Percentiles rank a stretch among this genome's conserved stretches.
These are phyloP conservation scores for Eurystomus glaucurus DNA, from an alignment of 2,797 vertebrate genomes.

Conservation along the genomic window DNA sequence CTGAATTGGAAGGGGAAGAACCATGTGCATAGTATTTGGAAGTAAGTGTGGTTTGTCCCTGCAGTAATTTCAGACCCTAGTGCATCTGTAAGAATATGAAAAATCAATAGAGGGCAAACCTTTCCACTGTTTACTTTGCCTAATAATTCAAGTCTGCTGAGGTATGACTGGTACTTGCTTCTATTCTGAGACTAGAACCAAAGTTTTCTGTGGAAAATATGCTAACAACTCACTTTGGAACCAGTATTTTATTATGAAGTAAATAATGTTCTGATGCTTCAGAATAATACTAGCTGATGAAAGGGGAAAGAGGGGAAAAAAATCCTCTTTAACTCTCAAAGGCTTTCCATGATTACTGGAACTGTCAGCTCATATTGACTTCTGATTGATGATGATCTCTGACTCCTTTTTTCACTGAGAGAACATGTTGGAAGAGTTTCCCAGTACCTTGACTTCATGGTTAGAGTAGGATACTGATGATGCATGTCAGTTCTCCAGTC, in stretches of 20 bases:
- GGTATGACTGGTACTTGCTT: neutral
- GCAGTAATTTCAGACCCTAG: neutral
- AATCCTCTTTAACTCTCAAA: neutral
- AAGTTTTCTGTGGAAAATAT: neutral
- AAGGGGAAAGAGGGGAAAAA: neutral
- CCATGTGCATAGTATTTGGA: rapidly evolving
- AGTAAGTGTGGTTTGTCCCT: neutral
- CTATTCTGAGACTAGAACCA: neutral
- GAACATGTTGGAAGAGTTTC: neutral
- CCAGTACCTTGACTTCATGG: neutral
- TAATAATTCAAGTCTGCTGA: neutral
- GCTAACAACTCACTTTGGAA: neutral
- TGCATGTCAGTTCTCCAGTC: neutral
- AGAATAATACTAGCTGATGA: neutral
- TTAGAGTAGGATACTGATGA: neutral
- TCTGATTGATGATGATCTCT: neutral
- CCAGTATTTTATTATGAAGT: neutral
- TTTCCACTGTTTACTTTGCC: neutral
- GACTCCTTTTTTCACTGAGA: neutral
- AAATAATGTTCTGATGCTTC: neutral
- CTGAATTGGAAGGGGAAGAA: too few relatives aligned
- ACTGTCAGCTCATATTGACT: neutral
- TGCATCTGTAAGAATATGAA: neutral
- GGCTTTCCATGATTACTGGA: neutral
- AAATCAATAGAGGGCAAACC: neutral